These are phyloP conservation scores for Drosophila miranda DNA, from an alignment of 1,140 invertebrate species.

Conservation along the genomic window DNA sequence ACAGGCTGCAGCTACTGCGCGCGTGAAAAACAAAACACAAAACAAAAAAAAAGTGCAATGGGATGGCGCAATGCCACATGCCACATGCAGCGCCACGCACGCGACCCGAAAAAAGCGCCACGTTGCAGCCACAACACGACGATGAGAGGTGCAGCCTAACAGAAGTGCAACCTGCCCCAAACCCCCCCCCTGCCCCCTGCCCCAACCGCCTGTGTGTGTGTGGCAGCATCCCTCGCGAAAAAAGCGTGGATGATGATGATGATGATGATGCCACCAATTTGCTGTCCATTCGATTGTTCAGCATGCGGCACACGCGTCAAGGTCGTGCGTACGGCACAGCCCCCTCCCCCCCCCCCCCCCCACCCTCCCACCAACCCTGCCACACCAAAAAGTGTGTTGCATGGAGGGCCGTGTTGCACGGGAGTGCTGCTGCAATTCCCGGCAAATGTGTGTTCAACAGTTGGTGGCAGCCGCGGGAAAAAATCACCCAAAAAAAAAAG, in stretches of 20 bases:
- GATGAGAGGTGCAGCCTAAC: constrained; percentile 13
- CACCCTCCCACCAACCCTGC: constrained; percentile 2
- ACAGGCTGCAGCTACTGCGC: background rate
- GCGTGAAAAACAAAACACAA: background rate
- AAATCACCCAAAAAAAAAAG: constrained; percentile 27
- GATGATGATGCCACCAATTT: constrained; percentile 66
- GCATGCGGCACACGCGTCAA: constrained; percentile 75
- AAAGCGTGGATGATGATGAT: constrained; percentile 41
- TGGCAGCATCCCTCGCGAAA: constrained; percentile 31
- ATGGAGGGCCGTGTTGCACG: constrained; percentile 17
- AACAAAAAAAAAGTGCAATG: constrained; percentile 17
- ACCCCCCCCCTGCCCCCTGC: background rate
- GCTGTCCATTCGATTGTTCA: constrained; percentile 74
- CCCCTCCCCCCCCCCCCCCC: background rate
- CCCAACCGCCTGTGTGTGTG: background rate
- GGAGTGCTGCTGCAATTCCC: constrained; percentile 22
- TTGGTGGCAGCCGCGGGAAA: constrained; percentile 39
- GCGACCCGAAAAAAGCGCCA: constrained; percentile 20
- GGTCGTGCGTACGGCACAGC: constrained; percentile 41
- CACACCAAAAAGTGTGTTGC: constrained; percentile 20
- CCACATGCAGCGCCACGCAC: constrained; percentile 65
- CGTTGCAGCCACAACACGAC: constrained; percentile 33
- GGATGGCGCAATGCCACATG: constrained; percentile 34
- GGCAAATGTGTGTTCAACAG: constrained; percentile 52
- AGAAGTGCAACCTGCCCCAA: constrained; percentile 31